Evolutionary conservation across 2,797 vertebrate genomes (phyloP).

Genomic region (Ataeniobius toweri): DNA sequence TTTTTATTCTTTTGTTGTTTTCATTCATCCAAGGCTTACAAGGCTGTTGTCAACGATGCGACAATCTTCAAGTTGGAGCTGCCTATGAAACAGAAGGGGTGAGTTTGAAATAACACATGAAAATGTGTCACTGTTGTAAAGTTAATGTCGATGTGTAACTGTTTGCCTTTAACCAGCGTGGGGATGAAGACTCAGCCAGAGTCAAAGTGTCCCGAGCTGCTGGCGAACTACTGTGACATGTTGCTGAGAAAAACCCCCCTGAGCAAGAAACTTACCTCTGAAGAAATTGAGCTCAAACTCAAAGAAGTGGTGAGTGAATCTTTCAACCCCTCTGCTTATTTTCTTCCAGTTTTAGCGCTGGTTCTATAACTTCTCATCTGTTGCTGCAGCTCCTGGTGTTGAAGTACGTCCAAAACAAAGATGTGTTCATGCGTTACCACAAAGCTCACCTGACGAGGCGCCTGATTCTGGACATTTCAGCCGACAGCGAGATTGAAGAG

Average conservation of each 20-base stretch:
- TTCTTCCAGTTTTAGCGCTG: not conserved
- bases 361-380: not conserved
- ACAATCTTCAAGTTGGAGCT: slow-evolving; percentile 99
- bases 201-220: slow-evolving; percentile 96
- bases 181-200: slow-evolving; percentile 97
- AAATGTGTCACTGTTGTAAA: not conserved
- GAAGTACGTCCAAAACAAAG: slow-evolving; percentile 98
- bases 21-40: slow-evolving; percentile 85
- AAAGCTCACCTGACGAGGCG: slow-evolving; percentile 97
- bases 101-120: slow-evolving; percentile 50
- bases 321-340: not conserved
- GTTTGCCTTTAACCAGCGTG: slow-evolving; percentile 75
- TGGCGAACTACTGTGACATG: slow-evolving; percentile 99
- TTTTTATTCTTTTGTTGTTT: not conserved
- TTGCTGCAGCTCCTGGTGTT: slow-evolving; percentile 60
- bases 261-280: slow-evolving; percentile 97
- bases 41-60: slow-evolving; percentile 97
- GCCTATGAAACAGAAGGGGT: slow-evolving; percentile 97
- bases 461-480: slow-evolving; percentile 96
- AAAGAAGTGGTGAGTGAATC: slow-evolving; percentile 91
- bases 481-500: slow-evolving; percentile 97
- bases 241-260: slow-evolving; percentile 96
- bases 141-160: not conserved
- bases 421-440: slow-evolving; percentile 98
- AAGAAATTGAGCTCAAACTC: slow-evolving; percentile 97